phyloP scores from a whole-genome alignment of 2,797 vertebrate species.

The Saxicola maurus region DNA sequence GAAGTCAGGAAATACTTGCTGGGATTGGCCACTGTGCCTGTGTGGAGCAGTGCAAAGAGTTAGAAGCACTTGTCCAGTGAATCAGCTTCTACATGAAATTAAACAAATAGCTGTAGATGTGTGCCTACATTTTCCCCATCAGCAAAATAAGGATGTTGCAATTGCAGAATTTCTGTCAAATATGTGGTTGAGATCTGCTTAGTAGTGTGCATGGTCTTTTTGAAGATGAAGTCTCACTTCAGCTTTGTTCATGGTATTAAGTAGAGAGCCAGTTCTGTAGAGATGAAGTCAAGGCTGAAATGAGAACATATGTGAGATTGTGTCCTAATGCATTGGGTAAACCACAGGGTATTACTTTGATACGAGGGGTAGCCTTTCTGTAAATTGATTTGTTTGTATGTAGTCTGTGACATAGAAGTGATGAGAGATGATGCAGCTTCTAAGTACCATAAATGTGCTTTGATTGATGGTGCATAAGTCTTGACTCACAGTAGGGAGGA shows the following conservation, averaged over 20 bases:
- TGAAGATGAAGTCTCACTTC: not conserved
- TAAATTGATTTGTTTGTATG: not conserved
- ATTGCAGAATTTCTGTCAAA: not conserved
- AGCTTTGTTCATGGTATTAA: not conserved
- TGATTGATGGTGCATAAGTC: not conserved
- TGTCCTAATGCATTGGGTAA: not conserved
- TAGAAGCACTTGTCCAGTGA: not conserved
- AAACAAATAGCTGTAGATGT: not conserved
- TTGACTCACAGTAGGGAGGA: not conserved
- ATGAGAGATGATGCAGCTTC: not conserved
- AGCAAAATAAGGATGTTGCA: not conserved
- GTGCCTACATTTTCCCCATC: not conserved
- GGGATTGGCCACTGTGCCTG: not conserved
- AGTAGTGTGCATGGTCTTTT: not conserved
- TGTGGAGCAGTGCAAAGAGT: not conserved
- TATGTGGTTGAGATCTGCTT: not conserved
- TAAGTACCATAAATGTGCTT: not conserved
- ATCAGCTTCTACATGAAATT: not conserved
- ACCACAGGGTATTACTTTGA: not conserved
- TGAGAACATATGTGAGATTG: not conserved
- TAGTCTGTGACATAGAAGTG: not conserved
- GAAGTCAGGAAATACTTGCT: not conserved
- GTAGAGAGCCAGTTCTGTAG: not conserved
- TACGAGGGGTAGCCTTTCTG: not conserved
- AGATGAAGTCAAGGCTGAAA: not conserved